Base-by-base conservation (phyloP, 92 coral and sea anemone genomes). In the Micromussa lordhowensis region DNA sequence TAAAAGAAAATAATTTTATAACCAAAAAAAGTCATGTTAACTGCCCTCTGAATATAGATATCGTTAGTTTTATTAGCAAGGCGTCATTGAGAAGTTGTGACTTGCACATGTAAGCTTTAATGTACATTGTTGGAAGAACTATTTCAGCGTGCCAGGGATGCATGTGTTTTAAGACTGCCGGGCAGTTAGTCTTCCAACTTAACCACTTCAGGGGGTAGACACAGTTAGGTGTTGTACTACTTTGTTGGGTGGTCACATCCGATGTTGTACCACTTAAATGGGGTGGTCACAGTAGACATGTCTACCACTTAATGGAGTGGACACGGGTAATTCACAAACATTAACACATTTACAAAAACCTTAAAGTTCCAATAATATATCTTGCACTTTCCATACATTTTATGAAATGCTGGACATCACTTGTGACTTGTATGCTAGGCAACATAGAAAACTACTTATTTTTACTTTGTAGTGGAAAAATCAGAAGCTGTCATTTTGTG, bases 121-220 rank as follows among this genome's bases (percentile, higher is more conserved):
- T 34, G 44, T 12, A 35, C 38, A 7, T 73, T 32, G 15, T 36
- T 22, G 66, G 61, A 83, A 29, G 49, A 6, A 29, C 32, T 34
- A 86, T 77, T 44, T 49, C 55, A 49, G 68, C 77, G 66, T 86
- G 83, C 51, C 77, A 86, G 66, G 82, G 83, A 3, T 29, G 83
- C 75, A 86, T 86, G 83, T 77, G 77, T 21, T 36, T 35, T n/a
- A 7, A 77, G 12, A 77, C 89, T 77, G 89, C 89, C 11, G 88
- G 88, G 63, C 88, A 85, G 88, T 30, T 48, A 57, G n/a, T 44
- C 40, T 77, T 84, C 81, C 59, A 35, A 26, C 36, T 9, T 34
- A 21, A 19, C 16, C 75, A 70, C 40, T 48, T 26, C 3, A 28
- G 28, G n/a, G 79, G 31, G 29, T 75, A 32, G 29, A 34, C n/a